Evolutionary conservation across 2,888 invertebrate genomes (phyloP).

Genomic region (Caenorhabditis japonica): DNA sequence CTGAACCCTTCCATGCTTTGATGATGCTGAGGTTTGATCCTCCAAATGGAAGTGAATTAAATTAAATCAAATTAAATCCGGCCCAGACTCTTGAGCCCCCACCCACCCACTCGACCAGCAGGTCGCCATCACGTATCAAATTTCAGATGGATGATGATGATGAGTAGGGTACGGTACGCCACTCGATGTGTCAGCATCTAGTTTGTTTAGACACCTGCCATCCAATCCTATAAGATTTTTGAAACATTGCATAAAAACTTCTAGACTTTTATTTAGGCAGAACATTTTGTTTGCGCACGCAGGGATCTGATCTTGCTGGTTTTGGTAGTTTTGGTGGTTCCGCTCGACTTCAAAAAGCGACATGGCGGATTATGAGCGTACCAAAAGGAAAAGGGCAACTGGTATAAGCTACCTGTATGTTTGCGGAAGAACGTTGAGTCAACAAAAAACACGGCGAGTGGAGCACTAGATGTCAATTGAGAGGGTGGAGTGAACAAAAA

Average conservation of each 20-base stretch:
- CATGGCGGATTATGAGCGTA: conserved; percentile 21
- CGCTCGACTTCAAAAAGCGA: conserved; percentile 36
- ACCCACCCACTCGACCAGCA: no score
- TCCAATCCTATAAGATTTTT: no score
- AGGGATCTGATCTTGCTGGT: no score
- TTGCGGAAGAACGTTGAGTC: conserved; percentile 33
- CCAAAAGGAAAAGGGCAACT: conserved; percentile 4
- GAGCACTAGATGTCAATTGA: conserved; percentile 45
- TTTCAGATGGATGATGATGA: conserved; percentile 35
- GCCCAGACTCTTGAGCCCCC: no score
- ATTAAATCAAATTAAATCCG: no score
- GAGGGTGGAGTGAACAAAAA: conserved; percentile 1
- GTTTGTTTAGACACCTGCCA: conserved; percentile 52
- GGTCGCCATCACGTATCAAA: conserved; percentile 19
- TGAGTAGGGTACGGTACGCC: conserved; percentile 27
- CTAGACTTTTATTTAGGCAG: no score
- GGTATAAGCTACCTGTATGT: conserved; percentile 24
- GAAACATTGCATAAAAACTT: no score
- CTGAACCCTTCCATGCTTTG: no score
- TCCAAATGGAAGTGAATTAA: no score
- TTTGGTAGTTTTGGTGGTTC: conserved; percentile 14
- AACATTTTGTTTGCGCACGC: no score
- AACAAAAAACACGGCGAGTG: conserved; percentile 24
- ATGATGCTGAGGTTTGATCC: no score
- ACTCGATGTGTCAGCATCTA: conserved; percentile 38